Conservation (phyloP, 2,888 invertebrate species). For the Diaprepes abbreviatus region DNA sequence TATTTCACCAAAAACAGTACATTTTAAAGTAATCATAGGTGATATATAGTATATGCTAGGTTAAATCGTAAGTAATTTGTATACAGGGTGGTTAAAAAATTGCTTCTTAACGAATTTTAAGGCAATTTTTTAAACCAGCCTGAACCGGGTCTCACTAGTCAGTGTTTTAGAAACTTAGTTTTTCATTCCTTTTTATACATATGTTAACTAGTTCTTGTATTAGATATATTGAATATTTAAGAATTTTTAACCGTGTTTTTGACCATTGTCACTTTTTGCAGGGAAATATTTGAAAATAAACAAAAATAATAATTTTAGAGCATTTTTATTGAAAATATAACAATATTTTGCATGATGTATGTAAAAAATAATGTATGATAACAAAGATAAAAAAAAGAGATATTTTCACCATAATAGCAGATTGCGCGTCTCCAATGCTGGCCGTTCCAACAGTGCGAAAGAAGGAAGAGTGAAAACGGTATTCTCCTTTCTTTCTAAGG, state of each 20-base stretch:
- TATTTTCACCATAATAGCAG: no score
- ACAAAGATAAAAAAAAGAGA: background rate
- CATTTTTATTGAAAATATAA: background rate
- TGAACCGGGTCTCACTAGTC: no score
- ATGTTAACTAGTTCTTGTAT: background rate
- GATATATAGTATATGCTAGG: no score
- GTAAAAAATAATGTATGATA: no score
- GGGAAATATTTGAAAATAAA: background rate
- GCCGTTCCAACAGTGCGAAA: no score
- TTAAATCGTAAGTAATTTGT: no score
- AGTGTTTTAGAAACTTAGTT: background rate
- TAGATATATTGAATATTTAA: background rate
- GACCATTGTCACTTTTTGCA: background rate
- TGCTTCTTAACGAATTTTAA: no score
- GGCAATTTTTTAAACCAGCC: no score
- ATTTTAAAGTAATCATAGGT: background rate
- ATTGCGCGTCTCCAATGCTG: no score
- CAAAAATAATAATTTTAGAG: background rate
- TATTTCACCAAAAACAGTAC: background rate
- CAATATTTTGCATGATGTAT: background rate
- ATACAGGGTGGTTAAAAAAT: no score
- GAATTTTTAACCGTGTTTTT: background rate
- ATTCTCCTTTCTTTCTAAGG: no score
- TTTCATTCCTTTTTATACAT: background rate
- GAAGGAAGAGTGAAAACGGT: no score